phyloP scores from a whole-genome alignment of 2,113 vertebrate species.

The Sinosuthora webbiana region DNA sequence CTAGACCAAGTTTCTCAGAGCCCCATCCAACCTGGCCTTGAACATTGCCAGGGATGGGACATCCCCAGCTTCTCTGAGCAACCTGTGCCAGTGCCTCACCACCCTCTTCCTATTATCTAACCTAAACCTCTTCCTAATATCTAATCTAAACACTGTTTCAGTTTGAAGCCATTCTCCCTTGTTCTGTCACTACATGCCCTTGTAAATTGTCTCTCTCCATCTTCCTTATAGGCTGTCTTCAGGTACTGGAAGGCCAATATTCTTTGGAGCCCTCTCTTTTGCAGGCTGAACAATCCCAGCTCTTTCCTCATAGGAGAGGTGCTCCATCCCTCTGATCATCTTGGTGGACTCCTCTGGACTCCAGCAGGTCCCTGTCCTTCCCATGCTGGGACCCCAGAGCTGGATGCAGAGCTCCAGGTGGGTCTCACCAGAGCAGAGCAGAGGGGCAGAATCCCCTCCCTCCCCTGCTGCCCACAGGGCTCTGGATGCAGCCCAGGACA shows the following conservation, averaged over 20 bases:
- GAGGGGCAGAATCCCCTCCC: not conserved
- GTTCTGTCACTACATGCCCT: not conserved
- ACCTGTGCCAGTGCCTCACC: not conserved
- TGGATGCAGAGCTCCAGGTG: not conserved
- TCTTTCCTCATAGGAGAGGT: rapidly evolving
- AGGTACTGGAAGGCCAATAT: not conserved
- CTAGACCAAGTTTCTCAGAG: not conserved
- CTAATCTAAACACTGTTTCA: not conserved
- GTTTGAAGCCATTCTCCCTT: not conserved
- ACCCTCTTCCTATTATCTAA: not conserved
- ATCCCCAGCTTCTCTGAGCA: not conserved
- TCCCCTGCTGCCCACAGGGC: not conserved
- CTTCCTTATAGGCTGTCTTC: not conserved
- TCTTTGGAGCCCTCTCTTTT: not conserved
- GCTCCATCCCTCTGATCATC: rapidly evolving
- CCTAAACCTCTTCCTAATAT: not conserved
- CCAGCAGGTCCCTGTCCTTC: not conserved
- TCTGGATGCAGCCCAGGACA: not conserved
- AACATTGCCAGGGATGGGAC: not conserved
- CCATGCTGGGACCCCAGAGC: not conserved
- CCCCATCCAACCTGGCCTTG: not conserved
- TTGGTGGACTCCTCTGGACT: rapidly evolving
- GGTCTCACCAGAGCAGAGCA: not conserved
- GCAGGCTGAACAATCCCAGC: not conserved
- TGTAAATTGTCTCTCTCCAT: not conserved